Conservation (phyloP, 53 echinoderm and acorn worm genomes). For the Mesocentrotus franciscanus region DNA sequence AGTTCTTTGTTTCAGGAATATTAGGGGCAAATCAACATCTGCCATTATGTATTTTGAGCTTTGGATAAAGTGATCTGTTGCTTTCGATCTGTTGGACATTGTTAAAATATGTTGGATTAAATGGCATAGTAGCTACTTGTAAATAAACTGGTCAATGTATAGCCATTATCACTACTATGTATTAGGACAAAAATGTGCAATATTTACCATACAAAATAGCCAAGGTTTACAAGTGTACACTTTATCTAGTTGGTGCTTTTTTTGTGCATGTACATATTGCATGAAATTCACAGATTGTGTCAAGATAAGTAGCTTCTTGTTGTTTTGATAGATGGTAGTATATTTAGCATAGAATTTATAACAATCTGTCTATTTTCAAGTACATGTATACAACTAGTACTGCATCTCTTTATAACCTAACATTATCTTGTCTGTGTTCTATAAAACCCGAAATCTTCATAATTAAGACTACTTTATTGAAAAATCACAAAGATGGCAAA, state of each 20-base stretch:
- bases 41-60: background rate
- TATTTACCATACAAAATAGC: background rate
- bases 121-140: background rate
- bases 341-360: background rate
- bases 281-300: background rate
- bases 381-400: background rate
- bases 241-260: constrained; percentile 2
- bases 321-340: background rate
- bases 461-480: background rate
- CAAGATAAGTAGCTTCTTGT: background rate
- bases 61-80: background rate
- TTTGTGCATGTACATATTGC: background rate
- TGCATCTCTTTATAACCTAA: background rate
- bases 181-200: constrained; percentile 21
- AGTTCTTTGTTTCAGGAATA: background rate
- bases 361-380: background rate
- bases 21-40: background rate
- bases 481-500: too few species aligned
- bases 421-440: background rate
- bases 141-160: background rate
- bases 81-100: background rate
- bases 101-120: background rate
- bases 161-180: background rate
- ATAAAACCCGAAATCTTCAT: background rate
- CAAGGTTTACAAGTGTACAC: background rate